phyloP scores from a whole-genome alignment of 1,140 invertebrate species.

The Panagrolaimus sp. region DNA sequence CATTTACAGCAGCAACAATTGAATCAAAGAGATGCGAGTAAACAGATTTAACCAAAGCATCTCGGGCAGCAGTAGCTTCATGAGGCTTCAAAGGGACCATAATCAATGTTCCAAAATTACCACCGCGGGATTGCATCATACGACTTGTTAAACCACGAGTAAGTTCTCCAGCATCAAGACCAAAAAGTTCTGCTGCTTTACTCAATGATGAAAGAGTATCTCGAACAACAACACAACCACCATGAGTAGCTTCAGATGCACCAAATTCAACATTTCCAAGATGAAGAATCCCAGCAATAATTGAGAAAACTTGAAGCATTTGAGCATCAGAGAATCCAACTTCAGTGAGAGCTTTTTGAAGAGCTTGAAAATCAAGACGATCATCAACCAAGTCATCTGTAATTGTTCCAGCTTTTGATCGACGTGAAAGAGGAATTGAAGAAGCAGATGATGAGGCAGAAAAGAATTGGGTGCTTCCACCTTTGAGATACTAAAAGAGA shows the following conservation, averaged over 20 bases:
- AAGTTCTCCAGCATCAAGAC: conserved; percentile 60
- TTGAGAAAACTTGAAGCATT: not conserved
- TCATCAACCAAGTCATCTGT: conserved; percentile 14
- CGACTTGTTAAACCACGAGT: conserved; percentile 76
- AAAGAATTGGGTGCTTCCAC: conserved; percentile 1
- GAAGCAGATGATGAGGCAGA: conserved; percentile 60
- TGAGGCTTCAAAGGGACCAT: conserved; percentile 89
- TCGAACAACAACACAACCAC: not conserved
- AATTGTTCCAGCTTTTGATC: not conserved
- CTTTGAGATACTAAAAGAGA: not conserved
- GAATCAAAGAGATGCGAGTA: conserved; percentile 91
- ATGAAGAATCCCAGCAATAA: conserved; percentile 12
- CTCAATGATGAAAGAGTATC: not conserved
- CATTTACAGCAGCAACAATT: conserved; percentile 75
- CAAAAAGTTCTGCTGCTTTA: not conserved
- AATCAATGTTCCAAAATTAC: conserved; percentile 83
- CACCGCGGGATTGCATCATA: conserved; percentile 89
- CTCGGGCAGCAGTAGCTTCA: conserved; percentile 76
- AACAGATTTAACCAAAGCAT: conserved; percentile 88
- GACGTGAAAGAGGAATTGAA: not conserved
- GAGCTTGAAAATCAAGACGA: not conserved
- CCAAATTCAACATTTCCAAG: conserved; percentile 8
- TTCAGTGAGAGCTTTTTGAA: not conserved
- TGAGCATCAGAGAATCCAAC: conserved; percentile 12
- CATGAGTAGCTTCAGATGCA: not conserved